Conservation (phyloP, 2,797 vertebrate species). For the Fundulus diaphanus region DNA sequence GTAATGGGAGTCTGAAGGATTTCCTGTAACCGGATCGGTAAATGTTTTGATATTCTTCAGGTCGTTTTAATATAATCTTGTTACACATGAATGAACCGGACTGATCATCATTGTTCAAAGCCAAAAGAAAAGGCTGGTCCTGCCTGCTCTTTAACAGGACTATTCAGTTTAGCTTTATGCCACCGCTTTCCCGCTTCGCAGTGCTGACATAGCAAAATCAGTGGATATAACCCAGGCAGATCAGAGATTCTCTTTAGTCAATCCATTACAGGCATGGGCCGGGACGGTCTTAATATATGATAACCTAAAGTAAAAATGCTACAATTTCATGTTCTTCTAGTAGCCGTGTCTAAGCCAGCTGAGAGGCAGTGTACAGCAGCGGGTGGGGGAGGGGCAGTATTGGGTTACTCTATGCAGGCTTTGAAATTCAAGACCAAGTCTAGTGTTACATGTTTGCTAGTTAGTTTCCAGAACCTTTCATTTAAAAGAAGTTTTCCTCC, state of each 20-base stretch:
- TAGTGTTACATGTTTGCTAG: no score
- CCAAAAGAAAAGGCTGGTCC: neutral
- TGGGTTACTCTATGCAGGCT: no score
- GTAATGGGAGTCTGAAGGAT: neutral
- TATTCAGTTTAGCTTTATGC: neutral
- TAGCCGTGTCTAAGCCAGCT: no score
- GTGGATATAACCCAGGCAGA: neutral
- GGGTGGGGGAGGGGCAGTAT: no score
- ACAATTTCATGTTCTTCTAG: neutral
- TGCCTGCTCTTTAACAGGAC: neutral
- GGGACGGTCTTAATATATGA: neutral
- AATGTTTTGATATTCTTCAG: conserved; percentile 1
- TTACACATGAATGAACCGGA: conserved; percentile 6
- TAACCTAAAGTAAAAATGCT: neutral
- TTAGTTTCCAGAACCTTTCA: no score
- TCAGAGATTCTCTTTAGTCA: neutral
- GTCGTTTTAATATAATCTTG: conserved; percentile 14
- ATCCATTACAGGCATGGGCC: conserved; percentile 2
- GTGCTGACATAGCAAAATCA: conserved; percentile 14
- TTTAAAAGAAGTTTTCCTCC: no score
- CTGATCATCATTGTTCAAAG: conserved; percentile 6
- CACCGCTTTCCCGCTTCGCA: conserved; percentile 10
- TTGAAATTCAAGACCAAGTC: no score
- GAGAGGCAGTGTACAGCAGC: no score
- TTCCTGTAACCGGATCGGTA: neutral